These are phyloP conservation scores for Corythaeola cristata DNA, from an alignment of 2,113 vertebrate species.

Conservation along the genomic window DNA sequence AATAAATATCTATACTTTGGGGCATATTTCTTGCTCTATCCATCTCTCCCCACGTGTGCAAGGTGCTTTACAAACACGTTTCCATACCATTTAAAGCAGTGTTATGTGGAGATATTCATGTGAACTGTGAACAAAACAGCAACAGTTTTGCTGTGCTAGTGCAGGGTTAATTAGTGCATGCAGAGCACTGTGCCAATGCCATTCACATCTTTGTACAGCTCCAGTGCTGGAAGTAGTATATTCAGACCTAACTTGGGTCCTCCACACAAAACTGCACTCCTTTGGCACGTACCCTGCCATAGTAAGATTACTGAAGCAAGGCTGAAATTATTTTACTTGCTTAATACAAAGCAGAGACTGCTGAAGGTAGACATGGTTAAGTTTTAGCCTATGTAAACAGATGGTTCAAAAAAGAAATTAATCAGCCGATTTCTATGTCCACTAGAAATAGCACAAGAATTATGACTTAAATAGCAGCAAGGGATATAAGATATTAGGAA, in stretches of 20 bases:
- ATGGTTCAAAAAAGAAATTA: neutral
- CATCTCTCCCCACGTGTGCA: neutral
- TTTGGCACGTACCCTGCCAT: neutral
- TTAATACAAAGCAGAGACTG: neutral
- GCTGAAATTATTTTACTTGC: neutral
- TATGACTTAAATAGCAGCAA: neutral
- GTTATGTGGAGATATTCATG: neutral
- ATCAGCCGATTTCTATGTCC: neutral
- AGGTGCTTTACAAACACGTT: neutral
- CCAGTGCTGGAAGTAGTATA: neutral
- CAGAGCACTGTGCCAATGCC: neutral
- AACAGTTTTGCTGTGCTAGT: neutral
- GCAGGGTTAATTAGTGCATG: conserved; percentile 30
- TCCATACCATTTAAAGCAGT: neutral
- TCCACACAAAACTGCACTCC: neutral
- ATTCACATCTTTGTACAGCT: neutral
- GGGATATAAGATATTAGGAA: neutral
- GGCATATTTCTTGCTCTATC: neutral
- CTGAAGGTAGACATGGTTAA: neutral
- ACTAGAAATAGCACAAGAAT: neutral
- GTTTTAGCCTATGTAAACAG: neutral
- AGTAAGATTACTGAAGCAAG: neutral
- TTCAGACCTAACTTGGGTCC: neutral
- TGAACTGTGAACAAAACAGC: neutral
- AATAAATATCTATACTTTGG: neutral